Conservation (phyloP, 1,140 invertebrate species). For the Saccostrea cuccullata region DNA sequence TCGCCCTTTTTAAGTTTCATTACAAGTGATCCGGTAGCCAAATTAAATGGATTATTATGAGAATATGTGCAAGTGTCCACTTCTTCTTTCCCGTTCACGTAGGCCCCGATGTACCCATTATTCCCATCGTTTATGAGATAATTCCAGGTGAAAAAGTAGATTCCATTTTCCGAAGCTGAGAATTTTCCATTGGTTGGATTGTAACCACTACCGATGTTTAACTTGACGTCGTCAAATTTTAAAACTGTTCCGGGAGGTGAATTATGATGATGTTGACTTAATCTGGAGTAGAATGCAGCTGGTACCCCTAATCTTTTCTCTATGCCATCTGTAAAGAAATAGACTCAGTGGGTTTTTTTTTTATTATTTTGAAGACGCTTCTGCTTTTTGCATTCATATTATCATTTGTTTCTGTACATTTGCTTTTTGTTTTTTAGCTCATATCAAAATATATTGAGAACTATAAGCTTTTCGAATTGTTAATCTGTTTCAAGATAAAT, state of each 20-base stretch:
- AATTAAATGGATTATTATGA: neutral
- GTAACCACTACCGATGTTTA: neutral
- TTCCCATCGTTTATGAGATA: neutral
- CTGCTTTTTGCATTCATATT: no score
- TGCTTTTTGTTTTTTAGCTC: no score
- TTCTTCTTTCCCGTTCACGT: neutral
- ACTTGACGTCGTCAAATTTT: slow-evolving; percentile 8
- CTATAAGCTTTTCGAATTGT: no score
- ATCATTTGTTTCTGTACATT: no score
- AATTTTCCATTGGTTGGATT: neutral
- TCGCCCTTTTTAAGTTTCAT: neutral
- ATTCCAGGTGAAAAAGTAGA: neutral
- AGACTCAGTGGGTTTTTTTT: no score
- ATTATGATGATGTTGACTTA: neutral
- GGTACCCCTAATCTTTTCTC: neutral
- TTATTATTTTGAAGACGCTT: no score
- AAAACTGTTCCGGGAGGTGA: neutral
- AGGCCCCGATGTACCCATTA: neutral
- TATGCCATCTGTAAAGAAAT: neutral
- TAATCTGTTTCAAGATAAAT: no score
- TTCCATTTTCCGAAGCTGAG: neutral
- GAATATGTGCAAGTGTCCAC: neutral
- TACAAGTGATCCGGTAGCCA: neutral
- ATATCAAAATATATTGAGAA: no score
- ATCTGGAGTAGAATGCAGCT: neutral